Evolutionary conservation across 1,140 invertebrate species (phyloP).

Genomic region (Saccostrea glomerata): DNA sequence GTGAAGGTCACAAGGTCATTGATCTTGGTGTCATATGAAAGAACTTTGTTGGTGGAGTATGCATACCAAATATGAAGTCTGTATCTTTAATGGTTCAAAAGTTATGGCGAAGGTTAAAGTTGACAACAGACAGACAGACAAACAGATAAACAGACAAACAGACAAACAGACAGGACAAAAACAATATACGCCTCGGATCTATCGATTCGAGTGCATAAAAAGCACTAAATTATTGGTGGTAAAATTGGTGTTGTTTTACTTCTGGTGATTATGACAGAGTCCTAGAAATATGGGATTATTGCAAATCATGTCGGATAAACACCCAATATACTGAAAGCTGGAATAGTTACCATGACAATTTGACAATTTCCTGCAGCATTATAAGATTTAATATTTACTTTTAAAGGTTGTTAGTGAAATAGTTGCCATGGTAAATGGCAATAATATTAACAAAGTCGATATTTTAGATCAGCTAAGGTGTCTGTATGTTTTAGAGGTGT

Average conservation of each 20-base stretch:
- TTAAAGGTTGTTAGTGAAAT: not conserved
- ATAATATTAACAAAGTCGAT: not conserved
- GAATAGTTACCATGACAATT: conserved; percentile 17
- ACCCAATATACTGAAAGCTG: not conserved
- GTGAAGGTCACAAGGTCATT: too few species aligned
- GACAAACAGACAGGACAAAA: too few species aligned
- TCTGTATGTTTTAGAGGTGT: not conserved
- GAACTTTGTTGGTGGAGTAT: too few species aligned
- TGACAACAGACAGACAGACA: too few species aligned
- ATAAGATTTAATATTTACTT: too few species aligned
- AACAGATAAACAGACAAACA: too few species aligned
- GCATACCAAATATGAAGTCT: too few species aligned
- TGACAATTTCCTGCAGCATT: not conserved
- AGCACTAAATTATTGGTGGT: not conserved
- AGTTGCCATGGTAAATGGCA: conserved; percentile 19
- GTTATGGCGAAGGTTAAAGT: too few species aligned
- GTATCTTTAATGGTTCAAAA: too few species aligned
- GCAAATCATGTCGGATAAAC: not conserved
- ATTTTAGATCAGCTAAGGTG: not conserved
- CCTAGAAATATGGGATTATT: not conserved
- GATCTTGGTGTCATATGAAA: too few species aligned
- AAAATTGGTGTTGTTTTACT: not conserved
- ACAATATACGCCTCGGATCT: too few species aligned
- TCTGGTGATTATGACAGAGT: not conserved
- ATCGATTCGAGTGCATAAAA: too few species aligned